Evolutionary conservation across 2,113 vertebrate genomes (phyloP).

Genomic region (Chaetorhynchus papuensis): DNA sequence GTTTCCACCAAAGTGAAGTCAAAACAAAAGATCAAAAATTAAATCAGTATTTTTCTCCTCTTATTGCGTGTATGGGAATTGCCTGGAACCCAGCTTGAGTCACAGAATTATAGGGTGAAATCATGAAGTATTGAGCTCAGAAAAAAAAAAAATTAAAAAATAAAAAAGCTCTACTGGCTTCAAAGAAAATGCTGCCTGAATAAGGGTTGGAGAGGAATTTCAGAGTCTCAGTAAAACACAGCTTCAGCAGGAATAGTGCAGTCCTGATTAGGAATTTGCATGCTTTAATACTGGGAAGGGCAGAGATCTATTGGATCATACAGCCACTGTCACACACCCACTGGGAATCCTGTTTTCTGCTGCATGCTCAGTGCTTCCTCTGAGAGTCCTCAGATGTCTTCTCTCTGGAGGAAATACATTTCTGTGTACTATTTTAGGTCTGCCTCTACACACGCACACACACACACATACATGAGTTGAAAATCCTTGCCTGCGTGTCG

Average conservation of each 20-base stretch:
- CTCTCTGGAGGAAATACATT: not conserved
- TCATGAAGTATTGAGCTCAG: not conserved
- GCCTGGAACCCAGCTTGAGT: not conserved
- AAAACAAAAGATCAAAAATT: conserved; percentile 40
- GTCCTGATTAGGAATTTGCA: not conserved
- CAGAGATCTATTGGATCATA: not conserved
- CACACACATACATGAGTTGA: not conserved
- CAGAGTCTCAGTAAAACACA: not conserved
- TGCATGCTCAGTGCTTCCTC: not conserved
- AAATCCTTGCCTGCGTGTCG: not conserved
- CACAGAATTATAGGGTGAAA: not conserved
- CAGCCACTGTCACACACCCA: not conserved
- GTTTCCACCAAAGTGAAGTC: conserved; percentile 20
- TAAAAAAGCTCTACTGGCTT: not conserved
- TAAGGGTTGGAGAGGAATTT: not conserved
- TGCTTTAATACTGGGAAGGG: not conserved
- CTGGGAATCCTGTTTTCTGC: not conserved
- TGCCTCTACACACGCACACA: not conserved
- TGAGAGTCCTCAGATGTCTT: not conserved
- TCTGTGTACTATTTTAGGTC: not conserved
- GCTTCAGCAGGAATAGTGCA: not conserved
- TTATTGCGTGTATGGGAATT: not conserved
- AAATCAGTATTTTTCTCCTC: conserved; percentile 1
- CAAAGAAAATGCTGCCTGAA: not conserved
- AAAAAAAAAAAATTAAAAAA: not conserved